Evolutionary conservation across 2,113 vertebrate genomes (phyloP).

Genomic region (Tylochromis polylepis): DNA sequence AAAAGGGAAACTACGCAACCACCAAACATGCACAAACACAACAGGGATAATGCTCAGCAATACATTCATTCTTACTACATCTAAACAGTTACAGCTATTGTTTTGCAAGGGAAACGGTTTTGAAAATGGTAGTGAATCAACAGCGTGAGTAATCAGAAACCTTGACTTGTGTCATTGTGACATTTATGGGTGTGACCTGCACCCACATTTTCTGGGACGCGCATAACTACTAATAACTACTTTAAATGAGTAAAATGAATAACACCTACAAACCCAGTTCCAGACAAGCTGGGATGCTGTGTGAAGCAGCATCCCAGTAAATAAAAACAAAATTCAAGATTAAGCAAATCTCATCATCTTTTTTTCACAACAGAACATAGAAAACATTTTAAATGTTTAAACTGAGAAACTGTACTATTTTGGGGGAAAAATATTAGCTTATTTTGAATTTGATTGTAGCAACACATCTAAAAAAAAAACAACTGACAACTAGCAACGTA

Average conservation of each 20-base stretch:
- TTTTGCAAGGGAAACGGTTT: background rate
- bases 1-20: background rate
- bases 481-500: background rate
- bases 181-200: background rate
- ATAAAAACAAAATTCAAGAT: background rate
- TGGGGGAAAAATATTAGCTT: background rate
- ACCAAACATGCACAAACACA: background rate
- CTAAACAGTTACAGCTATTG: background rate
- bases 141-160: background rate
- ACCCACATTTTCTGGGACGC: background rate
- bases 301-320: no score
- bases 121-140: background rate
- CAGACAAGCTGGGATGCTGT: no score
- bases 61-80: background rate
- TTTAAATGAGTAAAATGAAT: background rate
- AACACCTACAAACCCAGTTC: background rate
- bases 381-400: background rate
- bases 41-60: background rate
- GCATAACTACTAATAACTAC: background rate
- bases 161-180: background rate
- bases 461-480: background rate
- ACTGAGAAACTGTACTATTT: accelerated
- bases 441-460: background rate
- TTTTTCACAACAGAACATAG: accelerated
- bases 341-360: background rate